phyloP scores from a whole-genome alignment of 2,888 invertebrate genomes.

The Apocheima hispidaria region DNA sequence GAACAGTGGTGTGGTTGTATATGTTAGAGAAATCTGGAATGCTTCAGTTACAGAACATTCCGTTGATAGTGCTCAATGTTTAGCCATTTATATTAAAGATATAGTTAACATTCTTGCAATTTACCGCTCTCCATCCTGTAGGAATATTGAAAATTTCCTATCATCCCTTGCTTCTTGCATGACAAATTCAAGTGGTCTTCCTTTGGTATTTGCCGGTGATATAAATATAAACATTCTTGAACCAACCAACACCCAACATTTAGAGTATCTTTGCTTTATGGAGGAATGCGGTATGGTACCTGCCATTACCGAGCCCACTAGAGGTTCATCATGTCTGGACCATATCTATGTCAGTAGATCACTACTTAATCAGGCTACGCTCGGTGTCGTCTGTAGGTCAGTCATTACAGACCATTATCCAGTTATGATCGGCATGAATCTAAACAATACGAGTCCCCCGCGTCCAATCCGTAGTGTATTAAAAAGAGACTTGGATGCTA shows the following conservation, averaged over 20 bases:
- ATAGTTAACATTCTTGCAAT: constrained; percentile 4
- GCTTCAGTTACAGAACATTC: background rate
- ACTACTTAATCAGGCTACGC: background rate
- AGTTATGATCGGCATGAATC: too few relatives aligned
- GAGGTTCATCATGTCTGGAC: background rate
- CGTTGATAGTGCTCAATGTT: constrained; percentile 11
- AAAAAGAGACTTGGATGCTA: too few relatives aligned
- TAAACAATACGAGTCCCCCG: too few relatives aligned
- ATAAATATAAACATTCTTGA: constrained; percentile 12
- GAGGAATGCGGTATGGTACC: background rate
- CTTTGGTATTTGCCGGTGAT: constrained; percentile 6
- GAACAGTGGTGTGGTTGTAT: constrained; percentile 23
- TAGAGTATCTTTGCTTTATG: background rate
- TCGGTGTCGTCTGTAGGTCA: background rate
- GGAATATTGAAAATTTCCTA: constrained; percentile 5
- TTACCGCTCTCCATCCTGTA: constrained; percentile 20
- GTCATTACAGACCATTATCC: background rate
- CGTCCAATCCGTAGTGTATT: too few relatives aligned
- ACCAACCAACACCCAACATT: background rate
- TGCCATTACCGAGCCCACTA: background rate
- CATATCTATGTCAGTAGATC: background rate
- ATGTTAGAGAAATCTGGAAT: constrained; percentile 11
- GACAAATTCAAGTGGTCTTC: background rate
- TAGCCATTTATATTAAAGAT: background rate
- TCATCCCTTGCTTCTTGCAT: background rate